Evolutionary conservation across 1,140 invertebrate genomes (phyloP).

Genomic region (Lepidostoma basale): DNA sequence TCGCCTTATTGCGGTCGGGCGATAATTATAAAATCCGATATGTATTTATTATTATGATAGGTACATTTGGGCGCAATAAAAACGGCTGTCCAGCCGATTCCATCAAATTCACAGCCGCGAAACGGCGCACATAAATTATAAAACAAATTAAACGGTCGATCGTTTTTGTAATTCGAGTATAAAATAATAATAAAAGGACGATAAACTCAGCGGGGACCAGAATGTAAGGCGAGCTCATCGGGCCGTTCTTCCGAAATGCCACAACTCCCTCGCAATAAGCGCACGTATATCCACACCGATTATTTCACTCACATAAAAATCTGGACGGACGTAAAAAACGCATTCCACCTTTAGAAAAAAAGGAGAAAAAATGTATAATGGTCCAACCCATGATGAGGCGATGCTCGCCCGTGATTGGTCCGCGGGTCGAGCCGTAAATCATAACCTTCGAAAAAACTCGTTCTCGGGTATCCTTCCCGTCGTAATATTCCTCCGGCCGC

Average conservation of each 20-base stretch:
- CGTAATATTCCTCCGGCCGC: slow-evolving; percentile 18
- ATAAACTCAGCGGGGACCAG: slow-evolving; percentile 43
- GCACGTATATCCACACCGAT: slow-evolving; percentile 26
- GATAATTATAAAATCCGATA: slow-evolving; percentile 6
- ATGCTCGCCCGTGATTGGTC: slow-evolving; percentile 42
- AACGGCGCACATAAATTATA: slow-evolving; percentile 22
- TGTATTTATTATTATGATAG: slow-evolving; percentile 4
- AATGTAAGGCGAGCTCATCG: slow-evolving; percentile 35
- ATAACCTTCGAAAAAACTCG: slow-evolving; percentile 44
- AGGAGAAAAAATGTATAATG: slow-evolving; percentile 38
- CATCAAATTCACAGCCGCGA: slow-evolving; percentile 21
- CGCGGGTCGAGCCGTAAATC: slow-evolving; percentile 40
- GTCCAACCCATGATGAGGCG: slow-evolving; percentile 42
- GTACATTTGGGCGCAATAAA: not conserved
- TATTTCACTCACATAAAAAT: slow-evolving; percentile 47
- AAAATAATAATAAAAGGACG: slow-evolving; percentile 33
- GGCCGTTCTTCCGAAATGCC: slow-evolving; percentile 34
- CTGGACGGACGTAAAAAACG: slow-evolving; percentile 45
- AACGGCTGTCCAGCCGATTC: slow-evolving; percentile 14
- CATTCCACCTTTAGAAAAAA: slow-evolving; percentile 45
- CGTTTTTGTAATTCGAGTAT: slow-evolving; percentile 27
- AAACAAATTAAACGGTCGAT: slow-evolving; percentile 26
- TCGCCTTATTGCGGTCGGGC: not conserved
- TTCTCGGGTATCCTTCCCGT: slow-evolving; percentile 39
- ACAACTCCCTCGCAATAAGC: slow-evolving; percentile 39